A percentile compares a stretch with the other conserved stretches of the same genome.
Evolutionary conservation across 2,113 vertebrate genomes (phyloP).

Genomic region (Cichladusa arquata): DNA sequence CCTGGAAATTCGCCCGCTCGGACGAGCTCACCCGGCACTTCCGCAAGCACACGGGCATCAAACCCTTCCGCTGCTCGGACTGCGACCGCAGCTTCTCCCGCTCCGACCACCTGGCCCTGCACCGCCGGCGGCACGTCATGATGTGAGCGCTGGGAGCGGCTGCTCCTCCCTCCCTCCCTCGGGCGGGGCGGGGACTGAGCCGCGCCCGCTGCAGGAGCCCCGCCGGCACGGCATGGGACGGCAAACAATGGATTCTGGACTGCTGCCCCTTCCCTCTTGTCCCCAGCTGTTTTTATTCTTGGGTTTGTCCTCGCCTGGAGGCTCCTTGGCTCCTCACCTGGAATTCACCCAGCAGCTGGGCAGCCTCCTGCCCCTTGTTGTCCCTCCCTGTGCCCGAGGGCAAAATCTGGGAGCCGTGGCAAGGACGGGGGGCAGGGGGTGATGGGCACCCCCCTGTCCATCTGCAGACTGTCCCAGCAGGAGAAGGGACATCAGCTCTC

Average conservation of each 20-base stretch:
- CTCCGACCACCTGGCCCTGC: constrained; percentile 94
- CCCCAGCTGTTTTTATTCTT: background rate
- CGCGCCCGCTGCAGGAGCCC: background rate
- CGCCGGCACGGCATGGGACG: background rate
- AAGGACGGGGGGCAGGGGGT: background rate
- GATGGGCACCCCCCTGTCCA: background rate
- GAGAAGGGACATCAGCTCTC: background rate
- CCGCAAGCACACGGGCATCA: constrained; percentile 88
- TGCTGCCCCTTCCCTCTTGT: background rate
- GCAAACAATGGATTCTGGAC: background rate
- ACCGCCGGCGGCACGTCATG: constrained; percentile 93
- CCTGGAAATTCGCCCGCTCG: background rate
- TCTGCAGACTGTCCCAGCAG: background rate
- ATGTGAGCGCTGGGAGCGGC: constrained; percentile 78
- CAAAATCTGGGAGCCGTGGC: background rate
- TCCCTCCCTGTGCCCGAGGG: fast-evolving
- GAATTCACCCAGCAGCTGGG: background rate
- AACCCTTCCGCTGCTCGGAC: constrained; percentile 95
- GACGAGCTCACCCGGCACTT: constrained; percentile 92
- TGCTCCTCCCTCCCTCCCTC: background rate
- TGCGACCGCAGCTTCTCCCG: constrained; percentile 94
- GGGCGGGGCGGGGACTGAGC: background rate
- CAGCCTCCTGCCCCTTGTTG: background rate
- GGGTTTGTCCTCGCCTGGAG: background rate
- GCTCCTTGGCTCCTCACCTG: background rate